These are phyloP conservation scores for Petrocephalus microphthalmus DNA, from an alignment of 2,113 vertebrate species.

Conservation along the genomic window DNA sequence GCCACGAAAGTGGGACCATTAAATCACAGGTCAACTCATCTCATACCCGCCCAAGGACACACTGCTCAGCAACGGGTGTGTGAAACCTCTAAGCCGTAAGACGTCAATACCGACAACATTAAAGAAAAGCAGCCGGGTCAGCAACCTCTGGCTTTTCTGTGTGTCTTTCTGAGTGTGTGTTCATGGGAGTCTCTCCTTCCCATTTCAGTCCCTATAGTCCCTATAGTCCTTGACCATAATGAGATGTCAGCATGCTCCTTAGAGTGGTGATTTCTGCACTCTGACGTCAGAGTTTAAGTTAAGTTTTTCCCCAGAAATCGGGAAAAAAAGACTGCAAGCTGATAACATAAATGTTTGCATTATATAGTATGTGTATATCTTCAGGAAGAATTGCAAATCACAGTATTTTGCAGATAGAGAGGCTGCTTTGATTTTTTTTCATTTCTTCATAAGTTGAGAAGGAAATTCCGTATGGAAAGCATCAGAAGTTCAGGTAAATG, in stretches of 20 bases:
- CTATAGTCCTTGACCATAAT: neutral
- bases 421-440: neutral
- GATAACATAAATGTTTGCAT: neutral
- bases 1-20: neutral
- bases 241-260: neutral
- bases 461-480: neutral
- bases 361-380: neutral
- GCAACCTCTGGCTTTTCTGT: neutral
- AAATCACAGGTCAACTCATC: neutral
- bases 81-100: neutral
- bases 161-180: neutral
- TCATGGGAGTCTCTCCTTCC: neutral
- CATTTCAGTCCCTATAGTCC: neutral
- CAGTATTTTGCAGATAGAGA: neutral
- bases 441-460: neutral
- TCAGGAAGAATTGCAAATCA: neutral
- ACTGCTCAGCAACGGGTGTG: neutral
- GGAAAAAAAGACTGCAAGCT: neutral
- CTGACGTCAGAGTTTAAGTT: neutral
- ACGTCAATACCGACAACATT: neutral
- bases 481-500: neutral
- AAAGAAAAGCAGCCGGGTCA: neutral
- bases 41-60: neutral
- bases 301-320: neutral
- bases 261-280: neutral